A percentile compares a stretch with the other conserved stretches of the same genome.
phyloP scores from a whole-genome alignment of 2,888 invertebrate genomes.

The Dromius quadrimaculatus region DNA sequence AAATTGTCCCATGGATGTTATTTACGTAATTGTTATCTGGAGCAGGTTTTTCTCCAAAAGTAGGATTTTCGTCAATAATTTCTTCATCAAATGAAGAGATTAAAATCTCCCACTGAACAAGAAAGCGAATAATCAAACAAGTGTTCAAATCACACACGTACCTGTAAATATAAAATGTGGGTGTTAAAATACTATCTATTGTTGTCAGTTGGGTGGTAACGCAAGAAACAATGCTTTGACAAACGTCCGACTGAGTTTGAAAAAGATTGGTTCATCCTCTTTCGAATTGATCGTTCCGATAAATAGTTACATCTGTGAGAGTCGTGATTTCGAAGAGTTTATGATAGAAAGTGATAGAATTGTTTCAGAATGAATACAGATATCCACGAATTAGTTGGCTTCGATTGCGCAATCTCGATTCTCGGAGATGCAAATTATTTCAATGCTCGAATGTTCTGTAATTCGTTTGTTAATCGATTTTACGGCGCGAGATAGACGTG shows the following conservation, averaged over 20 bases:
- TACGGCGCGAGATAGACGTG: conserved; percentile 28
- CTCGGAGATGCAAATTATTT: conserved; percentile 29
- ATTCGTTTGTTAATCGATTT: conserved; percentile 43
- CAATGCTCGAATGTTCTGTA: conserved; percentile 33
- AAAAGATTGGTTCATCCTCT: conserved; percentile 40
- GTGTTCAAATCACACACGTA: conserved; percentile 20
- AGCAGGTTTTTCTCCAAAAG: too few relatives aligned
- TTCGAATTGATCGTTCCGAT: conserved; percentile 32
- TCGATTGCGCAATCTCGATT: conserved; percentile 17
- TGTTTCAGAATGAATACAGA: conserved; percentile 30
- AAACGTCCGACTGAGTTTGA: conserved; percentile 24
- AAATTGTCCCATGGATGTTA: conserved; percentile 38
- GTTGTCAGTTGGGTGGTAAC: conserved; percentile 15
- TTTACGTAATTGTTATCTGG: too few relatives aligned
- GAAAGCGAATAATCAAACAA: too few relatives aligned
- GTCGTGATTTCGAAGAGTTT: conserved; percentile 21
- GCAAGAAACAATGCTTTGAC: conserved; percentile 34
- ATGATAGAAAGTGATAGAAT: conserved; percentile 33
- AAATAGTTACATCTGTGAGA: conserved; percentile 24
- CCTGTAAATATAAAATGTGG: conserved; percentile 37
- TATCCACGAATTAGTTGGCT: conserved; percentile 14
- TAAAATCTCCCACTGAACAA: too few relatives aligned
- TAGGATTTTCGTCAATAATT: too few relatives aligned
- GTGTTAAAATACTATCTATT: conserved; percentile 39
- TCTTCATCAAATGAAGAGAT: too few relatives aligned